A percentile compares a stretch with the other conserved stretches of the same genome.
Conservation (phyloP, 2,113 vertebrate genomes). For the Castor canadensis region DNA sequence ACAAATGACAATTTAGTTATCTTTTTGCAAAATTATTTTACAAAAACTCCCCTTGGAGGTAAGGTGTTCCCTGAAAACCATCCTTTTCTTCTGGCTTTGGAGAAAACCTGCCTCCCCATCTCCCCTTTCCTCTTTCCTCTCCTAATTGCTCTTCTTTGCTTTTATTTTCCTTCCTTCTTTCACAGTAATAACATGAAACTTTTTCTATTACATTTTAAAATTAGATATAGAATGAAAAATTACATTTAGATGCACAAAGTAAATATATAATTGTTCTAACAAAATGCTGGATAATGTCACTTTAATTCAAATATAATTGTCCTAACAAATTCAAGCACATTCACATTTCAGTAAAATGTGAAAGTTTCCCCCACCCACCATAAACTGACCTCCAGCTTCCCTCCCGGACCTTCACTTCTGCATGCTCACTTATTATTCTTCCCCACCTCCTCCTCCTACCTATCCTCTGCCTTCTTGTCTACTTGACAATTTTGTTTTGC, state of each 20-base stretch:
- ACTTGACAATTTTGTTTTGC: too few relatives aligned
- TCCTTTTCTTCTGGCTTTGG: not conserved
- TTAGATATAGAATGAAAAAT: not conserved
- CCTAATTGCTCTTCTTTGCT: accelerated
- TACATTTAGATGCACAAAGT: not conserved
- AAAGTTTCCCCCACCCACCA: not conserved
- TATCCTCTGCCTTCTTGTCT: too few relatives aligned
- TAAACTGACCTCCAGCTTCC: not conserved
- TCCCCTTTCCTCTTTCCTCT: not conserved
- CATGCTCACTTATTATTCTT: not conserved
- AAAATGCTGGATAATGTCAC: too few relatives aligned
- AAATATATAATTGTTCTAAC: not conserved
- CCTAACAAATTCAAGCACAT: not conserved
- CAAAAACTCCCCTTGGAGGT: not conserved
- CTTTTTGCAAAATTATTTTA: not conserved
- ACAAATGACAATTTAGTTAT: not conserved
- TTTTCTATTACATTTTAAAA: not conserved
- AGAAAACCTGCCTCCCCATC: accelerated
- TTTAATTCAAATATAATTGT: not conserved
- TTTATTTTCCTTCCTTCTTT: not conserved
- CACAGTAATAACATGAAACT: not conserved
- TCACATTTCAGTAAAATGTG: not conserved
- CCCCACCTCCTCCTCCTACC: too few relatives aligned
- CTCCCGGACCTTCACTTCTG: not conserved
- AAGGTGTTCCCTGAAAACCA: not conserved